A percentile compares a stretch with the other conserved stretches of the same genome.
phyloP scores from a whole-genome alignment of 1,140 invertebrate species.

The Pseudobourletiella spinata region DNA sequence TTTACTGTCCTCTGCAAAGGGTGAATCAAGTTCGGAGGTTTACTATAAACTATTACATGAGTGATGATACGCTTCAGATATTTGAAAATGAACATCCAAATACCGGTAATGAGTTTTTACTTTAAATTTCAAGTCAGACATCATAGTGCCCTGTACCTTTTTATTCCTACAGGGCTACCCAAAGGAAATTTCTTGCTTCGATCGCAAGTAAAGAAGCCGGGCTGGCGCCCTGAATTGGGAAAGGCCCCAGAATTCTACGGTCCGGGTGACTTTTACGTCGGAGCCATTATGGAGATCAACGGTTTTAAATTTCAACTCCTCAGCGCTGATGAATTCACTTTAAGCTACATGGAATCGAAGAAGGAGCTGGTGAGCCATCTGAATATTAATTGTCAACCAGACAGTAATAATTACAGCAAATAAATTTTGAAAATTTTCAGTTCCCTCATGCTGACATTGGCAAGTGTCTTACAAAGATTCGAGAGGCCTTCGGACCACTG shows the following conservation, averaged over 20 bases:
- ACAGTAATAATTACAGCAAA: too few relatives aligned
- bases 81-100: constrained; percentile 64
- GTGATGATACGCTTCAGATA: constrained; percentile 73
- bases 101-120: too few relatives aligned
- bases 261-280: constrained; percentile 69
- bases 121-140: too few relatives aligned
- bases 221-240: constrained; percentile 54
- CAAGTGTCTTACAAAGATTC: constrained; percentile 24
- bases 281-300: constrained; percentile 61
- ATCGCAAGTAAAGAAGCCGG: constrained; percentile 59
- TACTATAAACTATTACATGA: constrained; percentile 69
- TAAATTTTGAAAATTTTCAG: too few relatives aligned
- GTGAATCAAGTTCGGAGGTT: constrained; percentile 62
- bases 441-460: constrained; percentile 30
- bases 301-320: constrained; percentile 65
- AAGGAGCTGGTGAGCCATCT: constrained; percentile 51
- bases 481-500: constrained; percentile 28
- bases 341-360: constrained; percentile 78
- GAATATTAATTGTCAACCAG: too few relatives aligned
- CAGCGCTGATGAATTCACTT: constrained; percentile 73
- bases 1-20: constrained; percentile 25
- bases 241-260: constrained; percentile 61
- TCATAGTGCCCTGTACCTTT: not conserved
- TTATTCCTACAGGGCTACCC: constrained; percentile 35
- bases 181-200: constrained; percentile 61